These are phyloP conservation scores for Melieria crassipennis DNA, from an alignment of 2,888 invertebrate genomes.

Conservation along the genomic window DNA sequence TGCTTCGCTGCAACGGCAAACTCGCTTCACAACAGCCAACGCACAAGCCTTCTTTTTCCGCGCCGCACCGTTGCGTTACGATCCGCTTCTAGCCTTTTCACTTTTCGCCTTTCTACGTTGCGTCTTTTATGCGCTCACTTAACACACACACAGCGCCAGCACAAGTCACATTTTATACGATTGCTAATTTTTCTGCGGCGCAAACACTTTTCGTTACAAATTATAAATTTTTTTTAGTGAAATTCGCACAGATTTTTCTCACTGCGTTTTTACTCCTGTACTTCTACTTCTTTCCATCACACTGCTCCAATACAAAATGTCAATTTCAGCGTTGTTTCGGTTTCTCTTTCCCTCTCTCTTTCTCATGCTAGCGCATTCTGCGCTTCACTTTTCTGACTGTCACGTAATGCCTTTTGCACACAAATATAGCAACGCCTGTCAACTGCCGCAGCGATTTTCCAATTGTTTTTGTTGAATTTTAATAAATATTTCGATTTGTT, in stretches of 20 bases:
- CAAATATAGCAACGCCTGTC: background rate
- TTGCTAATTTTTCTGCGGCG: background rate
- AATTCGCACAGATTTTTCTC: slow-evolving; percentile 4
- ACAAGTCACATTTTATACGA: too few species aligned
- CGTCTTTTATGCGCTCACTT: too few species aligned
- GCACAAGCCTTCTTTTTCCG: too few species aligned
- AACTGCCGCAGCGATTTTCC: too few species aligned
- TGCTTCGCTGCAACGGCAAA: too few species aligned
- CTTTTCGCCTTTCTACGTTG: too few species aligned
- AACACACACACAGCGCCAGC: too few species aligned
- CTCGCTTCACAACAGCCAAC: too few species aligned
- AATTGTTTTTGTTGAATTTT: too few species aligned
- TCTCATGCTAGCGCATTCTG: slow-evolving; percentile 4
- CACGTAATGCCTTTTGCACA: slow-evolving; percentile 12
- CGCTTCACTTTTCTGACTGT: slow-evolving; percentile 12
- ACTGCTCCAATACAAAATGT: slow-evolving; percentile 19
- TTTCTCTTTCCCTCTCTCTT: slow-evolving; percentile 21
- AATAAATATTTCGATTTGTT: too few species aligned
- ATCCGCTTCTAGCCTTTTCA: background rate
- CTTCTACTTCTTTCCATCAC: slow-evolving; percentile 2
- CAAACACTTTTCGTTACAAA: background rate
- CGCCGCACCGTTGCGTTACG: background rate
- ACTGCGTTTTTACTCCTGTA: slow-evolving; percentile 20
- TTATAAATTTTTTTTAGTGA: background rate
- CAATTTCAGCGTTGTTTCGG: slow-evolving; percentile 32